These are phyloP conservation scores for Hemitrygon akajei DNA, from an alignment of 2,797 vertebrate genomes.

Conservation along the genomic window DNA sequence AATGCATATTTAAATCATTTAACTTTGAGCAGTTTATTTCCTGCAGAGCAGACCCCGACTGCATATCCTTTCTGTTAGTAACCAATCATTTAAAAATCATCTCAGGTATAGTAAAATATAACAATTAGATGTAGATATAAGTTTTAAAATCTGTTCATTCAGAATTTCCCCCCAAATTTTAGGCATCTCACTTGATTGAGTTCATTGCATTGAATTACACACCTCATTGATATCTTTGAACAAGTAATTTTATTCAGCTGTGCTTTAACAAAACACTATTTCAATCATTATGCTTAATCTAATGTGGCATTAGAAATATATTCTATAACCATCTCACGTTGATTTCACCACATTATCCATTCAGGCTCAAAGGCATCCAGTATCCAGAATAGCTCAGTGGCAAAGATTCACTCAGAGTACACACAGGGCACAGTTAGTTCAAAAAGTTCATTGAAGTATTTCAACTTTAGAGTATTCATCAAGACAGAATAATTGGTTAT, in stretches of 20 bases:
- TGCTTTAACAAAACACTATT: background rate
- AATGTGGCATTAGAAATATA: background rate
- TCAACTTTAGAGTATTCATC: background rate
- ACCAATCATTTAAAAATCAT: background rate
- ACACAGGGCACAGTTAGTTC: too few species aligned
- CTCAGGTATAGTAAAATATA: background rate
- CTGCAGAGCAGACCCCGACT: background rate
- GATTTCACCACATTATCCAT: background rate
- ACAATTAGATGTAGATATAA: background rate
- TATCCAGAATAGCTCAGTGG: background rate
- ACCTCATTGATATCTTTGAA: background rate
- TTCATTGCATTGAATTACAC: background rate
- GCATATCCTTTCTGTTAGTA: background rate
- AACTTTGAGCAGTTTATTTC: too few species aligned
- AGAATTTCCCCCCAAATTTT: background rate
- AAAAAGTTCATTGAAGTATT: background rate
- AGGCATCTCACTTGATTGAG: background rate
- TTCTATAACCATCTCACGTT: background rate
- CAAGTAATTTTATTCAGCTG: background rate
- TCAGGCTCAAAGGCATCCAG: background rate
- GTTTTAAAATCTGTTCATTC: background rate
- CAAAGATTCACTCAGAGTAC: background rate
- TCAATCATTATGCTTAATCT: background rate
- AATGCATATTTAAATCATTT: constrained; percentile 32
- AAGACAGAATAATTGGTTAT: background rate